Conservation (phyloP, 2,113 vertebrate species). For the Nothobranchius kuhntae region DNA sequence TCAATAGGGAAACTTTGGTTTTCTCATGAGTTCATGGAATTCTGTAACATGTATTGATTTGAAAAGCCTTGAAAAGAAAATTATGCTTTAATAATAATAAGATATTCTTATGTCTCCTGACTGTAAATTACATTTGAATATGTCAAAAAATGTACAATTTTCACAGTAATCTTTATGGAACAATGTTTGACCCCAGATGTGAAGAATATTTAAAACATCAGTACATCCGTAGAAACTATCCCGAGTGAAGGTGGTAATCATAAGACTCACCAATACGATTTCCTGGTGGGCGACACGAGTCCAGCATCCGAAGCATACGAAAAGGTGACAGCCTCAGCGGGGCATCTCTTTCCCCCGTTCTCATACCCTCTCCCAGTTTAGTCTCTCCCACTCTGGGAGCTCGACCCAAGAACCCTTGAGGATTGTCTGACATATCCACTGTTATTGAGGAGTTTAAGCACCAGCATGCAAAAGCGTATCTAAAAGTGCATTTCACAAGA, state of each 20-base stretch:
- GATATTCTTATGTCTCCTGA: too few relatives aligned
- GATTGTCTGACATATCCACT: constrained; percentile 59
- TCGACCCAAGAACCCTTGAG: constrained; percentile 43
- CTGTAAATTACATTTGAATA: too few relatives aligned
- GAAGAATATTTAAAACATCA: too few relatives aligned
- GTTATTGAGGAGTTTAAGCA: constrained; percentile 21
- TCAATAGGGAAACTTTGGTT: constrained; percentile 21
- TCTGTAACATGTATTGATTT: neutral
- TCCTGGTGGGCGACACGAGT: constrained; percentile 72
- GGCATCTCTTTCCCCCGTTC: constrained; percentile 63
- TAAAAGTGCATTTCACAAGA: constrained; percentile 7
- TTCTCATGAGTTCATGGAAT: neutral
- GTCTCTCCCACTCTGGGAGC: constrained; percentile 47
- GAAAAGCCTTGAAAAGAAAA: neutral
- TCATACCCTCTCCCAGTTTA: constrained; percentile 53
- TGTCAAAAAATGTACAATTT: too few relatives aligned
- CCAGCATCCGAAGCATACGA: constrained; percentile 77
- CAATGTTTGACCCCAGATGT: neutral
- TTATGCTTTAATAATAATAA: constrained; percentile 1
- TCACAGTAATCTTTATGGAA: too few relatives aligned
- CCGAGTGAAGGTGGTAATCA: neutral
- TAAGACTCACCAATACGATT: constrained; percentile 76
- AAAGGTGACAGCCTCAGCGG: constrained; percentile 75
- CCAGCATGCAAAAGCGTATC: constrained; percentile 1
- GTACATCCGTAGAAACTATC: too few relatives aligned